phyloP scores from a whole-genome alignment of 2,797 vertebrate genomes.

The Chloroceryle inda region DNA sequence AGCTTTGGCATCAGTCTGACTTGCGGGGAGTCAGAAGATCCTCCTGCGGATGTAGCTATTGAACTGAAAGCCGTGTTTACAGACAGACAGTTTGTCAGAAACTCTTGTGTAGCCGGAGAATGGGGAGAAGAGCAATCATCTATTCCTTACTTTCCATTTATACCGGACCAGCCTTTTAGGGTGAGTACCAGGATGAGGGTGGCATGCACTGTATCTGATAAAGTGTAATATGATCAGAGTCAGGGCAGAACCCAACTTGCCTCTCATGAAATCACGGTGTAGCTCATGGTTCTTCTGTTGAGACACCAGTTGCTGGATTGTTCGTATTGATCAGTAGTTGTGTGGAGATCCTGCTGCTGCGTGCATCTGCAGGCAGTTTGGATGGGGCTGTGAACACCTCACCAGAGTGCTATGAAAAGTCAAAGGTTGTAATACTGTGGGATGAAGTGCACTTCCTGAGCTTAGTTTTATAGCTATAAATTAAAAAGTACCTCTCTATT shows the following conservation, averaged over 20 bases:
- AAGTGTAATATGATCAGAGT: neutral
- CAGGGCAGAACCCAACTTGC: neutral
- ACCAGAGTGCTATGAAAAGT: neutral
- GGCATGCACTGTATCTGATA: accelerated
- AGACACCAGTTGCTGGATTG: neutral
- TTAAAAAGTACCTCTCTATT: slow-evolving; percentile 36
- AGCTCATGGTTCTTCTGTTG: accelerated
- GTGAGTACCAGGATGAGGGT: slow-evolving; percentile 80
- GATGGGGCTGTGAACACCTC: neutral
- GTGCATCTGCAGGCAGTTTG: neutral
- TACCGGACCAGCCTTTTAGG: slow-evolving; percentile 97
- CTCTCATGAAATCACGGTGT: neutral
- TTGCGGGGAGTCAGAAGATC: slow-evolving; percentile 89
- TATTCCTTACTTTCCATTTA: slow-evolving; percentile 96
- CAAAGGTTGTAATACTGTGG: neutral
- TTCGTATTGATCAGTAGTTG: neutral
- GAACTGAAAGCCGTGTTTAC: slow-evolving; percentile 93
- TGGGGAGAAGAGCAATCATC: slow-evolving; percentile 91
- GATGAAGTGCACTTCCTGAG: neutral
- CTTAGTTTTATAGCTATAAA: slow-evolving; percentile 56
- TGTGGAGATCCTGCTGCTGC: neutral
- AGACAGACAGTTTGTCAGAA: slow-evolving; percentile 92
- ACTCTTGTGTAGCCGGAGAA: slow-evolving; percentile 90
- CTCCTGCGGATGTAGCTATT: slow-evolving; percentile 89
- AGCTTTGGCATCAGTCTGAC: slow-evolving; percentile 96